These are phyloP conservation scores for Pan paniscus DNA, from an alignment of 2,113 vertebrate genomes.

Conservation along the genomic window DNA sequence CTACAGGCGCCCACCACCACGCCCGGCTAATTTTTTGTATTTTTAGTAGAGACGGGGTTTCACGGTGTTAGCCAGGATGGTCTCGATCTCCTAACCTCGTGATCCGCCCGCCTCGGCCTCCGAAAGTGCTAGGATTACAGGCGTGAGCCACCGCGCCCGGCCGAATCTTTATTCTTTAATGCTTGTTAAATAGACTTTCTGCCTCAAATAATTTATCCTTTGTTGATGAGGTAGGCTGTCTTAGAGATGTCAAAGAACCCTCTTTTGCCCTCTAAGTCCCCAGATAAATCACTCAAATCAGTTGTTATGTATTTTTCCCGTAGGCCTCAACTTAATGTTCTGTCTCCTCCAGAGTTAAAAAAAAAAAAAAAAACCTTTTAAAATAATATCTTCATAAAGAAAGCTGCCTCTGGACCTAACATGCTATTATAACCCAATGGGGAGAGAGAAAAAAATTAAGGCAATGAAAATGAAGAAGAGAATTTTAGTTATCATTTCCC, in stretches of 20 bases:
- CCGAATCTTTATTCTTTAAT: background rate
- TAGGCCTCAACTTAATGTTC: background rate
- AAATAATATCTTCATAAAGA: background rate
- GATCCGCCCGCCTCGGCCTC: no score
- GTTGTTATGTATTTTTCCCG: accelerated
- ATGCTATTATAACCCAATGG: background rate
- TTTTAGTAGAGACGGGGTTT: no score
- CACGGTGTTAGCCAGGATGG: no score
- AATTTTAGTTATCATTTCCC: background rate
- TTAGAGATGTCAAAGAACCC: background rate
- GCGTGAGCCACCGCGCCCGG: no score
- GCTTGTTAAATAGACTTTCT: background rate
- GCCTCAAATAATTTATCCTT: background rate
- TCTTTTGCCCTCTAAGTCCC: background rate
- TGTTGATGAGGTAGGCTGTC: background rate
- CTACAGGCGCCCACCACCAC: no score
- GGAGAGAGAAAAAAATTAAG: background rate
- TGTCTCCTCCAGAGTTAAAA: background rate
- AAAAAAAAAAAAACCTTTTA: no score
- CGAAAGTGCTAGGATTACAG: no score
- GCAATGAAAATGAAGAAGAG: background rate
- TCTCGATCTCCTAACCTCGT: no score
- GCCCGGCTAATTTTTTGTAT: no score
- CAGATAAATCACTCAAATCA: background rate
- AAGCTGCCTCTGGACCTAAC: background rate